phyloP scores from a whole-genome alignment of 2,797 vertebrate species.

The Sebastes variabilis region DNA sequence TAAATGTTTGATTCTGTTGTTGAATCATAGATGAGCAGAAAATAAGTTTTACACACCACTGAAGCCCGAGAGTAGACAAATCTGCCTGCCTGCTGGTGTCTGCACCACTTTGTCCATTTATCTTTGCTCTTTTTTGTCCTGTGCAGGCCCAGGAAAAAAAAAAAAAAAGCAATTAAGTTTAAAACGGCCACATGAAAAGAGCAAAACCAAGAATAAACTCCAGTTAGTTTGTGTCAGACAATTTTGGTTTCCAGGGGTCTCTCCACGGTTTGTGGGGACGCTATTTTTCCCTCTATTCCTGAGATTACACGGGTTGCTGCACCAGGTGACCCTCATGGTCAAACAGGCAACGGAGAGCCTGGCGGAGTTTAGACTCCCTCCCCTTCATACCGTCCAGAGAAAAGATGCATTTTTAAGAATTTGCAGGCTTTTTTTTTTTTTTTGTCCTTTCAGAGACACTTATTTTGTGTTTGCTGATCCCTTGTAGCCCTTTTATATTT shows the following conservation, averaged over 20 bases:
- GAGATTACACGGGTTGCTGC: conserved; percentile 91
- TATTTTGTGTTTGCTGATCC: conserved; percentile 60
- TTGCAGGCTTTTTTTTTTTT: conserved; percentile 24
- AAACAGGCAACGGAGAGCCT: conserved; percentile 80
- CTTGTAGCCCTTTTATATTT: conserved; percentile 33
- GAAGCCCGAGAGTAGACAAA: conserved; percentile 38
- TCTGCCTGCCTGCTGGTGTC: conserved; percentile 28
- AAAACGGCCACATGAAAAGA: conserved; percentile 74
- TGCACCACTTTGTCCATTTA: conserved; percentile 60
- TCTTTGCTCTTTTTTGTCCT: conserved; percentile 59
- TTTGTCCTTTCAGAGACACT: conserved; percentile 22
- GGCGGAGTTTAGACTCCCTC: conserved; percentile 84
- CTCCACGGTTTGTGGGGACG: conserved; percentile 67
- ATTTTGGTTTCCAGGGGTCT: conserved; percentile 75
- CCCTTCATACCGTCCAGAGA: conserved; percentile 63
- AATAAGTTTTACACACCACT: conserved; percentile 48
- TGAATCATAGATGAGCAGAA: conserved; percentile 53
- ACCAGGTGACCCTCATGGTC: conserved; percentile 86
- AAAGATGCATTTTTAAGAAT: conserved; percentile 69
- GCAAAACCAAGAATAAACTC: conserved; percentile 73
- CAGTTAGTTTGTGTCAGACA: conserved; percentile 73
- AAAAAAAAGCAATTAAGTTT: conserved; percentile 77
- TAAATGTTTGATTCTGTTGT: conserved; percentile 40
- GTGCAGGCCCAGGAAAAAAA: conserved; percentile 20
- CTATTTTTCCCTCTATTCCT: conserved; percentile 77